phyloP scores from a whole-genome alignment of 1,140 invertebrate species.

The Caerostris darwini region DNA sequence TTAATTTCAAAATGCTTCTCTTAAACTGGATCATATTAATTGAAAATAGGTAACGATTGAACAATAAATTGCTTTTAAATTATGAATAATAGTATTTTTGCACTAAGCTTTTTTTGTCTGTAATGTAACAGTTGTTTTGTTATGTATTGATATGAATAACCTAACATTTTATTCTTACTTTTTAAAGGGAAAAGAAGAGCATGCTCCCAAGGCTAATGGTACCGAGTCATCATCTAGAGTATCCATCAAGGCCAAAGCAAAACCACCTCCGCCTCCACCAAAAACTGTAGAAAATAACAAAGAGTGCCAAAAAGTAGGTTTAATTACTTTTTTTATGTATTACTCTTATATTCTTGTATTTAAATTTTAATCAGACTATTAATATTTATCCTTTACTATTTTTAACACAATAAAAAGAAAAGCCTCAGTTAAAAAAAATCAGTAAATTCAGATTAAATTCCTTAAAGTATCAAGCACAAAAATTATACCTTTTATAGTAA shows the following conservation, averaged over 20 bases:
- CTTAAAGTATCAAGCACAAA: no score
- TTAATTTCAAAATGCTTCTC: no score
- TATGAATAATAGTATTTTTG: no score
- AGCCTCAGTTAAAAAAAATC: neutral
- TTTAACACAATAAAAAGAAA: neutral
- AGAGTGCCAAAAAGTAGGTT: conserved; percentile 74
- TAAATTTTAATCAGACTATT: neutral
- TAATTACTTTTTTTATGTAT: no score
- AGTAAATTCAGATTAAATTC: neutral
- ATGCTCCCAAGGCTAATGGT: neutral
- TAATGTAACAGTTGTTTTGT: no score
- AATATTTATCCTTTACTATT: neutral
- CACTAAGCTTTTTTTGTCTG: no score
- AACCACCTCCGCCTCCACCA: conserved; percentile 61
- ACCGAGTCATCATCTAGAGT: neutral
- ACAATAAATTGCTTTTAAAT: no score
- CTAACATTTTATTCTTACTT: neutral
- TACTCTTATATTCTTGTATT: no score
- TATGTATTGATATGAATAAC: neutral
- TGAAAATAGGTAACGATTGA: no score
- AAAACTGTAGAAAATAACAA: conserved; percentile 59
- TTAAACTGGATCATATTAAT: no score
- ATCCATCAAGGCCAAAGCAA: conserved; percentile 38
- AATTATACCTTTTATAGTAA: no score
- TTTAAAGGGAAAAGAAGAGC: conserved; percentile 16